Base-by-base conservation (phyloP, 2,113 vertebrate genomes). In the Manacus vitellinus region DNA sequence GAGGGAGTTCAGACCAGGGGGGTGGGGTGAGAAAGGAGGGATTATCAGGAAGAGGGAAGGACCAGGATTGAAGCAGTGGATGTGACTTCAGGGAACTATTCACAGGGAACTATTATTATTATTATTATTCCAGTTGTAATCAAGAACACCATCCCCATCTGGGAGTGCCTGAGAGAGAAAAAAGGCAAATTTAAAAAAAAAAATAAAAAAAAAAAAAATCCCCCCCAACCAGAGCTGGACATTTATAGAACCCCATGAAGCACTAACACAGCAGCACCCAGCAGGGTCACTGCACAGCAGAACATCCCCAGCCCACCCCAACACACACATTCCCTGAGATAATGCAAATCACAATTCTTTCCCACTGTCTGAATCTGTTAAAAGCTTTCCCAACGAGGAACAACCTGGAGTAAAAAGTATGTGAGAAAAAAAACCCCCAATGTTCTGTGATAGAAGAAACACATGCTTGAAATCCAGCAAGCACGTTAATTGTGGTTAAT, bases 401-500 rank as follows among this genome's bases (percentile, higher is more conserved):
- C 58, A 84, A 86, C 18, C 65, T 62, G 63, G 62, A 82, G 43
- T 14, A 78, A 86, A 78, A 86, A 78, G 31, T 58, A 21, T 1
- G 21, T 63, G 51, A 72, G 52, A 72, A 30, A 35, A 35, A 84
- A 63, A 7, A 3, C 23, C 23, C 23, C 1, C 2, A 5, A 19
- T 31, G 30, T 61, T 51, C 41, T 49, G 35, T 67, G 59, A 93
- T 39, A 65, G 90, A 78, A 91, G 85, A 91, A 95, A 90, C 95
- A 92, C 44, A 80, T 75, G 94, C 83, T 78, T 51, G 85, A 84
- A 75, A 96, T 92, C 39, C 22, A 90, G 90, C 71, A 82, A 88
- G 83, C 65, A 95, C 5, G 12, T 93, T 96, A 95, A 96, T 96
- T 93, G 92, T 92, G 91, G 90, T 86, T 96, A 96, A 95, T 95